Percentiles rank a stretch among this genome's conserved stretches.
These are phyloP conservation scores for Chloropsis cyanopogon DNA, from an alignment of 2,113 vertebrate genomes.

Conservation along the genomic window DNA sequence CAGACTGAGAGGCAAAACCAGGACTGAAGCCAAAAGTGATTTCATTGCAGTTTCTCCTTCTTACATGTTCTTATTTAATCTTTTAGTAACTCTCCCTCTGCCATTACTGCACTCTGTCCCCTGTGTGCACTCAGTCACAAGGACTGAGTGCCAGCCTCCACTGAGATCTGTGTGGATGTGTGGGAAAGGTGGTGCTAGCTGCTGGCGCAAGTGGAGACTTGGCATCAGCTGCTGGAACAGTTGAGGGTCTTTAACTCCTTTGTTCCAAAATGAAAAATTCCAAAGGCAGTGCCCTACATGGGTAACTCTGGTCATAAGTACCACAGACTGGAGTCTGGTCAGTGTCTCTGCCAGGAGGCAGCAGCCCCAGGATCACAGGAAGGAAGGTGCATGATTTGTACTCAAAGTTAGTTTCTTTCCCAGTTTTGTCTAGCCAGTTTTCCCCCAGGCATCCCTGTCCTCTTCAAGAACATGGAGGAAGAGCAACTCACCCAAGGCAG, in stretches of 20 bases:
- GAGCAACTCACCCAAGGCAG: background rate
- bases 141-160: background rate
- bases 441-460: background rate
- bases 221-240: background rate
- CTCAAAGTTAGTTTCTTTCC: background rate
- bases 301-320: background rate
- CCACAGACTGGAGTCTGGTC: background rate
- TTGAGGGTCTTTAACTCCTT: too few relatives aligned
- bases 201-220: background rate
- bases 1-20: background rate
- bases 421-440: background rate
- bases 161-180: background rate
- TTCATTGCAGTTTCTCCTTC: background rate
- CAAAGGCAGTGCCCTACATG: background rate
- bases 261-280: background rate
- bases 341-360: background rate
- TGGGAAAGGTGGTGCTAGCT: background rate
- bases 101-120: fast-evolving
- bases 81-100: background rate
- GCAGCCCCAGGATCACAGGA: background rate
- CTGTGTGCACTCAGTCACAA: background rate
- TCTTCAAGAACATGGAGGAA: background rate
- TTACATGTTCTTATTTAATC: background rate
- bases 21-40: background rate
- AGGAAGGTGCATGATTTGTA: background rate